A percentile compares a stretch with the other conserved stretches of the same genome.
Evolutionary conservation across 2,797 vertebrate genomes (phyloP).

Genomic region (Selene dorsalis): DNA sequence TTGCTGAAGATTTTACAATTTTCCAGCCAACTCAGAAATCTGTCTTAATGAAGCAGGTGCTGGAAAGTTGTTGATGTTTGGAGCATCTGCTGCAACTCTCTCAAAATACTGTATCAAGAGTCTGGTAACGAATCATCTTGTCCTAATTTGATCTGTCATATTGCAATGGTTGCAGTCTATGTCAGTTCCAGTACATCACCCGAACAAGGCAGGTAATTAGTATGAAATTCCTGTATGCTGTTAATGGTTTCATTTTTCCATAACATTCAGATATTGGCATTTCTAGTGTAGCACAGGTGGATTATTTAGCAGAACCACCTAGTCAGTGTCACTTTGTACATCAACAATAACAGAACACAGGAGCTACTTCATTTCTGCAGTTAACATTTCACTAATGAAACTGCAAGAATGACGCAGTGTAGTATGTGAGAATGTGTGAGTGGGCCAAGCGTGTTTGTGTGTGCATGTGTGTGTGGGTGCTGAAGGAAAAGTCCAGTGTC

Average conservation of each 20-base stretch:
- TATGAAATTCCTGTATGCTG: conserved; percentile 27
- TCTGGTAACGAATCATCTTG: conserved; percentile 9
- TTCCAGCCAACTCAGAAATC: conserved; percentile 25
- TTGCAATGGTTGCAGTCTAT: conserved; percentile 5
- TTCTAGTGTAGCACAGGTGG: conserved; percentile 53
- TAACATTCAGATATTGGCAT: conserved; percentile 53
- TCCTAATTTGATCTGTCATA: conserved; percentile 10
- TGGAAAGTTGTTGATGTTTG: conserved; percentile 10
- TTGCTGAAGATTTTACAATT: conserved; percentile 21
- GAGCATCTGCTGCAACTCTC: conserved; percentile 2
- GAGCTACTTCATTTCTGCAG: conserved; percentile 55
- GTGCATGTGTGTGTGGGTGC: conserved; percentile 41
- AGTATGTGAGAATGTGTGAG: conserved; percentile 47
- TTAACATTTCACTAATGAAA: conserved; percentile 49
- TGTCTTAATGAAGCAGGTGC: not conserved
- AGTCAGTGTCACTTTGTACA: conserved; percentile 55
- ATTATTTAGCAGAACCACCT: conserved; percentile 39
- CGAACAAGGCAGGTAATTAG: conserved; percentile 40
- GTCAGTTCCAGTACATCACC: conserved; percentile 37
- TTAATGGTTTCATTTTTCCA: conserved; percentile 50
- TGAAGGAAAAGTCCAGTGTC: conserved; percentile 51
- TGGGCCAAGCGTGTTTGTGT: conserved; percentile 34
- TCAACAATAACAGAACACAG: conserved; percentile 45
- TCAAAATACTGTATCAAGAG: conserved; percentile 2
- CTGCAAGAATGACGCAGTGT: conserved; percentile 55